phyloP scores from a whole-genome alignment of 2,797 vertebrate species.

The Pseudotriccus pelzelni region DNA sequence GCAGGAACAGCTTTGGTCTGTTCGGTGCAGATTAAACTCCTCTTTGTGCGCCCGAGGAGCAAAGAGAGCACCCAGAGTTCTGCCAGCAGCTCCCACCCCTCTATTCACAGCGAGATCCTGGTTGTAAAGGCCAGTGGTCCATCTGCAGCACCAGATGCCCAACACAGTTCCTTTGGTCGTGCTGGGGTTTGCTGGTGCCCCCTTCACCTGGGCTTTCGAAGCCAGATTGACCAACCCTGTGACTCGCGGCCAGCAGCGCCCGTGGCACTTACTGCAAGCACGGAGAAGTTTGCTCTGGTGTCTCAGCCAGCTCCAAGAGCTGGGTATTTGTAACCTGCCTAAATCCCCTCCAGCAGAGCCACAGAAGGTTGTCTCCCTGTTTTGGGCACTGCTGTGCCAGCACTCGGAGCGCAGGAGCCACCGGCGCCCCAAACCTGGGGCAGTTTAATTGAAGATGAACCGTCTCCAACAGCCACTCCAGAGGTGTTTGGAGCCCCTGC shows the following conservation, averaged over 20 bases:
- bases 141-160: neutral
- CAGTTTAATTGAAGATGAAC: neutral
- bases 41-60: neutral
- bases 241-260: neutral
- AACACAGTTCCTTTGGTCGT: neutral
- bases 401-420: neutral
- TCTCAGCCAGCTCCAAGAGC: neutral
- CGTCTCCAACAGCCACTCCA: neutral
- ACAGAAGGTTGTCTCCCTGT: neutral
- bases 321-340: neutral
- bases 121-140: accelerated
- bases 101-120: neutral
- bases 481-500: neutral
- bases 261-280: neutral
- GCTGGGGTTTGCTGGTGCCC: neutral
- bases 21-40: neutral
- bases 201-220: neutral
- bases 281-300: neutral
- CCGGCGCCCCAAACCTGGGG: accelerated
- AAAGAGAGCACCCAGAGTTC: neutral
- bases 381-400: neutral
- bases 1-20: neutral
- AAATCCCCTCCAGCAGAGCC: neutral
- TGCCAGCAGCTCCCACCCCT: neutral
- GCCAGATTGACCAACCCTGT: neutral